These are phyloP conservation scores for Porites australiensis DNA, from an alignment of 64 coral and sea anemone genomes.

Conservation along the genomic window DNA sequence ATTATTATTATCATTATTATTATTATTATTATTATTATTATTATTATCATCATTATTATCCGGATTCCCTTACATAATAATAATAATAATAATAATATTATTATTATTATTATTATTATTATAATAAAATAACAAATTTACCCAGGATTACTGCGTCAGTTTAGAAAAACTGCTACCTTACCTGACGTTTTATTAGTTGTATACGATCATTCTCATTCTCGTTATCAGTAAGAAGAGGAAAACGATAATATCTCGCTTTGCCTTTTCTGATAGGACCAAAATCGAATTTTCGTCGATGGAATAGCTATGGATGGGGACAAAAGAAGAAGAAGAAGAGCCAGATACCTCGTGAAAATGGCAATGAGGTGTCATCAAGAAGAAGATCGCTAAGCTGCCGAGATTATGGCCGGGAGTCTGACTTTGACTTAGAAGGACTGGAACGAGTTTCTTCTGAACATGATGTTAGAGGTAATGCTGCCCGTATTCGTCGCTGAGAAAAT, in stretches of 20 bases:
- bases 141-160: too few species aligned
- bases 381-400: slow-evolving; percentile 1
- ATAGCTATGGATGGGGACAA: neutral
- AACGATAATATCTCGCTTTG: neutral
- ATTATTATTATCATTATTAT: too few species aligned
- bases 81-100: too few species aligned
- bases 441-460: slow-evolving; percentile 22
- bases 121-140: too few species aligned
- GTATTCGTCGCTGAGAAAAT: neutral
- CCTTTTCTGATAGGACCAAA: neutral
- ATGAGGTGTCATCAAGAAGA: neutral
- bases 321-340: neutral
- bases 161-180: too few species aligned
- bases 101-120: too few species aligned
- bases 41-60: too few species aligned
- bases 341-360: neutral
- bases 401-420: neutral
- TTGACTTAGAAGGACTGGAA: neutral
- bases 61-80: too few species aligned
- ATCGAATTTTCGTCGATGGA: slow-evolving; percentile 5
- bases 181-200: too few species aligned
- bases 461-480: neutral
- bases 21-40: too few species aligned
- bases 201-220: too few species aligned
- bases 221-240: too few species aligned